Evolutionary conservation across 2,888 invertebrate genomes (phyloP).

Genomic region (Lycocerus yunnanus): DNA sequence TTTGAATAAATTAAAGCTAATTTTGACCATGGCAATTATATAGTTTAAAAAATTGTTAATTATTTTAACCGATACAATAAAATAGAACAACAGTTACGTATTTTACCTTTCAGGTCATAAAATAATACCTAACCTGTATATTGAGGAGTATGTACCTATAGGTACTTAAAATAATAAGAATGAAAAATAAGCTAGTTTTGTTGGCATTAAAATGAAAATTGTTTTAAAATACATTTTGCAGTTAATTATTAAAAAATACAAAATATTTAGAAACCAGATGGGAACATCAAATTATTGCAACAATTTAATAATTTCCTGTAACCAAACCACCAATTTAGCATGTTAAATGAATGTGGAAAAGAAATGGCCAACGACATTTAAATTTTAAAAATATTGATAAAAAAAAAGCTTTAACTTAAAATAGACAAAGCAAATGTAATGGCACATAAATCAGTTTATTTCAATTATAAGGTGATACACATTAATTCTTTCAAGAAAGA

Average conservation of each 20-base stretch:
- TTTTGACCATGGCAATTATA: constrained; percentile 6
- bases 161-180: too few species aligned
- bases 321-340: neutral
- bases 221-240: too few species aligned
- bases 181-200: too few species aligned
- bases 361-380: neutral
- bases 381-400: neutral
- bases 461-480: too few species aligned
- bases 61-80: neutral
- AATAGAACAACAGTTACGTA: constrained; percentile 14
- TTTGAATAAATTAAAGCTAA: constrained; percentile 16
- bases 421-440: neutral
- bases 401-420: neutral
- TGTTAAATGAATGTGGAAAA: neutral
- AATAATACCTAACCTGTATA: neutral
- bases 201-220: too few species aligned
- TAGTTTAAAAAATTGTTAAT: too few species aligned
- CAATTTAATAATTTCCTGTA: neutral
- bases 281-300: neutral
- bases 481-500: too few species aligned
- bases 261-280: neutral
- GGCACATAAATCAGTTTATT: neutral
- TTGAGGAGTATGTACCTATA: too few species aligned
- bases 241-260: neutral
- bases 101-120: neutral